Conservation (phyloP, 2,888 invertebrate genomes). For the Zhuqinia jingwanae region DNA sequence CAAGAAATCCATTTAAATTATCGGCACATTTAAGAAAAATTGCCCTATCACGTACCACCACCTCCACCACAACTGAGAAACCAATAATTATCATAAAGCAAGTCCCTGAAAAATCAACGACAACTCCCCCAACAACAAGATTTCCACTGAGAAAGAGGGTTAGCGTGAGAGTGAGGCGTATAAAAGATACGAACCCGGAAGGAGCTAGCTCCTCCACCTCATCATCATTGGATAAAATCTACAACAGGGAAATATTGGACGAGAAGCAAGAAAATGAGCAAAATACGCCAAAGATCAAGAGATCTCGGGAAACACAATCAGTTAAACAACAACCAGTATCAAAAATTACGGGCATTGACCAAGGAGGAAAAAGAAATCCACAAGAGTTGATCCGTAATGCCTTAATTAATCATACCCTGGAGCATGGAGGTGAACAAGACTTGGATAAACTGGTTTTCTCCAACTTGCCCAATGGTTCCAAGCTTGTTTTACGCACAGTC, state of each 20-base stretch:
- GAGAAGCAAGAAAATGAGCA: no score
- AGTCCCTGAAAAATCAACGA: background rate
- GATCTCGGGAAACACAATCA: background rate
- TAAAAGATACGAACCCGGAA: background rate
- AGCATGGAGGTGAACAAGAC: conserved; percentile 76
- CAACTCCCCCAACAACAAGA: background rate
- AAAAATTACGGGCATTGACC: conserved; percentile 45
- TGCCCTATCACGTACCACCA: background rate
- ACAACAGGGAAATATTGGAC: background rate
- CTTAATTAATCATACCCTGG: conserved; percentile 76
- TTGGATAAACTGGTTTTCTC: conserved; percentile 78
- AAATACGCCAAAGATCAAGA: no score
- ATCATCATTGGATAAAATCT: no score
- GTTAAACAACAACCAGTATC: background rate
- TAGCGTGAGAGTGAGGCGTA: background rate
- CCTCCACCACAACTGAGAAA: background rate
- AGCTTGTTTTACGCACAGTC: conserved; percentile 77
- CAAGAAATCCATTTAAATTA: background rate
- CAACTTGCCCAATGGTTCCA: conserved; percentile 78
- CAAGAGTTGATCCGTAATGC: conserved; percentile 72
- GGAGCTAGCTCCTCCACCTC: background rate
- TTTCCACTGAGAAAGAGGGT: background rate
- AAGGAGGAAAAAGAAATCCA: conserved; percentile 13
- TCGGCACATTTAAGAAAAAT: conserved; percentile 4
- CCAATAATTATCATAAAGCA: background rate